Conservation (phyloP, 1,140 invertebrate genomes). For the Penaeus indicus region DNA sequence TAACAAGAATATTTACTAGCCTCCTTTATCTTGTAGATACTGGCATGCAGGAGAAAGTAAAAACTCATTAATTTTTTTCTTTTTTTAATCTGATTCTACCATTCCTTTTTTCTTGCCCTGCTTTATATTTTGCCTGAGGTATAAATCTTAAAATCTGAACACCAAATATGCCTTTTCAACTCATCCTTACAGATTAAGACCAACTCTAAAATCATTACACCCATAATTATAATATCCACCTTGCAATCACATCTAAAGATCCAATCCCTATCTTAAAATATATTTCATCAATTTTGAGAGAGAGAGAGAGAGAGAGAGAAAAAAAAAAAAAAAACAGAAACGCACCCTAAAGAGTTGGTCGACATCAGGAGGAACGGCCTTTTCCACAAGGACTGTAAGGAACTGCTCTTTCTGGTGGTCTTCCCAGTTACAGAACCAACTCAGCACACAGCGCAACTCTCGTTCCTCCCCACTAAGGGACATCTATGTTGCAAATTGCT, state of each 20-base stretch:
- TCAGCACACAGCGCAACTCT: constrained; percentile 62
- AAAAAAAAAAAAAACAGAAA: neutral
- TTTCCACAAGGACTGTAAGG: constrained; percentile 55
- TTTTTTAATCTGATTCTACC: too few relatives aligned
- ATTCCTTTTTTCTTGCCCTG: too few relatives aligned
- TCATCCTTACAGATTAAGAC: neutral
- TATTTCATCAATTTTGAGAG: neutral
- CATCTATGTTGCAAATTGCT: constrained; percentile 51
- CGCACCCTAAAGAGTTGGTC: constrained; percentile 59
- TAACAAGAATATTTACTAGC: too few relatives aligned
- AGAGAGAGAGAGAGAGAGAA: too few relatives aligned
- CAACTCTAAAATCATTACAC: neutral
- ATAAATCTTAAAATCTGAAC: too few relatives aligned
- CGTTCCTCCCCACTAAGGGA: constrained; percentile 56
- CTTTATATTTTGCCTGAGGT: neutral
- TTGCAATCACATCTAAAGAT: neutral
- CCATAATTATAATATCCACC: neutral
- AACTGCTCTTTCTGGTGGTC: constrained; percentile 59
- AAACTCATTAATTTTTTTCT: too few relatives aligned
- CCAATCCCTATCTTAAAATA: neutral
- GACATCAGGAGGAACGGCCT: constrained; percentile 57
- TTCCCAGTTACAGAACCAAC: constrained; percentile 63
- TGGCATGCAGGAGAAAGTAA: too few relatives aligned
- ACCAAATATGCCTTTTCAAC: neutral
- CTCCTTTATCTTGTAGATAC: too few relatives aligned